Percentiles rank a stretch among this genome's conserved stretches.
These are phyloP conservation scores for Artemia sinica DNA, from an alignment of 2,888 invertebrate genomes.

Conservation along the genomic window DNA sequence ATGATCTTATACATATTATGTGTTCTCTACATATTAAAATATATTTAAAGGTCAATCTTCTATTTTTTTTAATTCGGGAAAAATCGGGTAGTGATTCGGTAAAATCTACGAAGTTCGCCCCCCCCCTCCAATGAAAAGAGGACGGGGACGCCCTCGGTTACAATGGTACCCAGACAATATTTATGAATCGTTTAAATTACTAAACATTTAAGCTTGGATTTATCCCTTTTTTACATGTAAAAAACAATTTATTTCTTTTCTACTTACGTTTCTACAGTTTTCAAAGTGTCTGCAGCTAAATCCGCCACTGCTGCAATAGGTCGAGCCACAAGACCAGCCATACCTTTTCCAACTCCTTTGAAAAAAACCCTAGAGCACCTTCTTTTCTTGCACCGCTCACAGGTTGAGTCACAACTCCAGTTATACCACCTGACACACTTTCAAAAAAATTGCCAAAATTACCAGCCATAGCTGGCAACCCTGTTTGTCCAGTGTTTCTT, in stretches of 20 bases:
- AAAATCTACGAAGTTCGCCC: too few species aligned
- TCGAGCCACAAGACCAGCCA: slow-evolving; percentile 45
- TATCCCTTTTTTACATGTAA: too few species aligned
- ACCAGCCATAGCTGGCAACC: slow-evolving; percentile 33
- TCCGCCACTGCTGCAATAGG: slow-evolving; percentile 41
- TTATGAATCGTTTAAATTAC: too few species aligned
- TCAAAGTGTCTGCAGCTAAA: slow-evolving; percentile 46
- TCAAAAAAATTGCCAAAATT: slow-evolving; percentile 41
- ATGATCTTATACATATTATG: too few species aligned
- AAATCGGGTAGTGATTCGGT: too few species aligned
- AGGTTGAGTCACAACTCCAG: slow-evolving; percentile 48
- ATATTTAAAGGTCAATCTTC: too few species aligned
- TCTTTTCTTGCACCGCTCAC: not conserved
- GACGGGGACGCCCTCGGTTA: too few species aligned
- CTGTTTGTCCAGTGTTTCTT: not conserved
- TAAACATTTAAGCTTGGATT: too few species aligned
- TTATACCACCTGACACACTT: slow-evolving; percentile 45
- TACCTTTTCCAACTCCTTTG: slow-evolving; percentile 46
- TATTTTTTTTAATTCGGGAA: too few species aligned
- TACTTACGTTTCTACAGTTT: slow-evolving; percentile 42
- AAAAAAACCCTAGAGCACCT: slow-evolving; percentile 30
- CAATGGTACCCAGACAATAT: too few species aligned
- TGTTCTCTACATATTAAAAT: too few species aligned
- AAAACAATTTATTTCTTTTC: not conserved
- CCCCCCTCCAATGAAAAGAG: too few species aligned